A percentile compares a stretch with the other conserved stretches of the same genome.
Evolutionary conservation across 2,888 invertebrate species (phyloP).

Genomic region (Ophonus ardosiacus): DNA sequence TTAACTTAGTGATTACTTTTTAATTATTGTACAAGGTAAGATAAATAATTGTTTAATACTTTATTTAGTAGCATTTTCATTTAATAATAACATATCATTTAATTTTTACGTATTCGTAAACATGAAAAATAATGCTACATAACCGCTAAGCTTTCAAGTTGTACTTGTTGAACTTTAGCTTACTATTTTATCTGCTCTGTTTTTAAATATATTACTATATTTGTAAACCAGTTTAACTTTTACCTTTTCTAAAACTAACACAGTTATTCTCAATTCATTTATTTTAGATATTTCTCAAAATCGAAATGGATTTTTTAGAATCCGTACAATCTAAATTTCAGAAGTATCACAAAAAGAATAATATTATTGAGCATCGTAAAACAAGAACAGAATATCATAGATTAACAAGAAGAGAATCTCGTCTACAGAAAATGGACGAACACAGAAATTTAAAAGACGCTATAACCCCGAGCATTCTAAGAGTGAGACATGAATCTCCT

Average conservation of each 20-base stretch:
- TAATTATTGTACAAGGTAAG: too few relatives aligned
- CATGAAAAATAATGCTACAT: too few relatives aligned
- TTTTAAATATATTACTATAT: background rate
- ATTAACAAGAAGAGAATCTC: background rate
- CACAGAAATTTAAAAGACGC: background rate
- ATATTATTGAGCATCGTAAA: background rate
- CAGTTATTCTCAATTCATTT: conserved; percentile 10
- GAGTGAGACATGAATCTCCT: background rate
- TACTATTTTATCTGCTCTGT: too few relatives aligned
- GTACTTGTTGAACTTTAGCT: too few relatives aligned
- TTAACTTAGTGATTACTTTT: too few relatives aligned
- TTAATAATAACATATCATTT: too few relatives aligned
- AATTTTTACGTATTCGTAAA: too few relatives aligned
- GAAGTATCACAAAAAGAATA: conserved; percentile 46
- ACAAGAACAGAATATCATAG: background rate
- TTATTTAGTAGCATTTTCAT: too few relatives aligned
- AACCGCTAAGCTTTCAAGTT: too few relatives aligned
- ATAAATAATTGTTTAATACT: too few relatives aligned
- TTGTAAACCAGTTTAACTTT: background rate
- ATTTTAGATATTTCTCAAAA: conserved; percentile 33
- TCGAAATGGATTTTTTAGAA: conserved; percentile 46
- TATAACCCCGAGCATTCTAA: background rate
- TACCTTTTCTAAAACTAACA: conserved; percentile 1
- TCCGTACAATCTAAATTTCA: conserved; percentile 30
- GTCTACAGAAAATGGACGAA: conserved; percentile 1